Evolutionary conservation across 2,113 vertebrate species (phyloP).

Genomic region (Sceloporus tristichus): DNA sequence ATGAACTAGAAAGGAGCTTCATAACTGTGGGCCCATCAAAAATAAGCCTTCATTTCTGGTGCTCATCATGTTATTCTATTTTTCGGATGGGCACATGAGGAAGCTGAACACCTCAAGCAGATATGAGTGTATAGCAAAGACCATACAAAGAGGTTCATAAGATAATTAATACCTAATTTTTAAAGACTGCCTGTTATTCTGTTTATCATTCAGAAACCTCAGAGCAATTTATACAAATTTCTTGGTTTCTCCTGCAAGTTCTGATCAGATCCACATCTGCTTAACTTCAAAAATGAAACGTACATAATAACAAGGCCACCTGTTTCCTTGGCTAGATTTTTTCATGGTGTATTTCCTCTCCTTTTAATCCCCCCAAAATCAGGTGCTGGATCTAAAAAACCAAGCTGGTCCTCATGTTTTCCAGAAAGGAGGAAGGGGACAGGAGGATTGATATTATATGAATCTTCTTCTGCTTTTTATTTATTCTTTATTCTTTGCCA

Average conservation of each 20-base stretch:
- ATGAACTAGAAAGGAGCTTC: neutral
- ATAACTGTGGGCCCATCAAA: neutral
- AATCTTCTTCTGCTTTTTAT: slow-evolving; percentile 39
- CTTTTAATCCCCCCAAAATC: neutral
- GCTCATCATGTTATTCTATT: neutral
- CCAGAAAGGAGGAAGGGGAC: slow-evolving; percentile 35
- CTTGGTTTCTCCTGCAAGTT: neutral
- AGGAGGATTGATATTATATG: slow-evolving; percentile 32
- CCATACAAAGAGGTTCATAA: neutral
- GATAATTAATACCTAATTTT: neutral
- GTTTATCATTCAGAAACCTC: neutral
- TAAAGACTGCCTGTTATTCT: neutral
- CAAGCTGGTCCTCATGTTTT: neutral
- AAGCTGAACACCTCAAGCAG: neutral
- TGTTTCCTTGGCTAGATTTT: slow-evolving; percentile 19
- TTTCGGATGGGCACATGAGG: neutral
- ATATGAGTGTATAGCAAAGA: neutral
- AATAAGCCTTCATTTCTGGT: neutral
- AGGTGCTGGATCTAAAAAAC: slow-evolving; percentile 36
- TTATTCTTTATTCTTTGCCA: slow-evolving; percentile 51
- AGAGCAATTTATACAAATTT: neutral
- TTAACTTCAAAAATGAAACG: neutral
- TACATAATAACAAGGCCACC: slow-evolving; percentile 21
- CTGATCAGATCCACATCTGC: neutral
- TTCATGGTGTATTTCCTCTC: slow-evolving; percentile 14